These are phyloP conservation scores for Phyllostomus discolor DNA, from an alignment of 2,113 vertebrate species.

Conservation along the genomic window DNA sequence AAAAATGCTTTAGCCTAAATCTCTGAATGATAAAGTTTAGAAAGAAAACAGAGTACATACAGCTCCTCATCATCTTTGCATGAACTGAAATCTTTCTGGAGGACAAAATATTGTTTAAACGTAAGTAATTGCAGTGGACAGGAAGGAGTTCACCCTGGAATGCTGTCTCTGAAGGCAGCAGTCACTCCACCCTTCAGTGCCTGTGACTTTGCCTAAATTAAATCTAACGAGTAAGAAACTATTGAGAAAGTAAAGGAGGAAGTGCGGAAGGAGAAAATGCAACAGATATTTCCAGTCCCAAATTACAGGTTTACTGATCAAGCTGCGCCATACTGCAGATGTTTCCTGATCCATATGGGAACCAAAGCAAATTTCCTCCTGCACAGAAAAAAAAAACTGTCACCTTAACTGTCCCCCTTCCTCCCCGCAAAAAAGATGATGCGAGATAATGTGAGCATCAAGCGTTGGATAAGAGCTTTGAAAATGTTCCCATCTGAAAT, in stretches of 20 bases:
- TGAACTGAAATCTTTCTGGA: conserved; percentile 36
- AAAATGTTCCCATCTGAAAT: not conserved
- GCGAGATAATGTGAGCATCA: conserved; percentile 9
- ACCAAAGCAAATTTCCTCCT: not conserved
- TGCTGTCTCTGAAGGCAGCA: not conserved
- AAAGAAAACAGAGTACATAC: conserved; percentile 43
- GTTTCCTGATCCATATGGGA: not conserved
- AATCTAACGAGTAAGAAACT: conserved; percentile 43
- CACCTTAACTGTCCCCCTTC: not conserved
- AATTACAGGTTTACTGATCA: conserved; percentile 49
- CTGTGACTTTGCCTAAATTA: conserved; percentile 13
- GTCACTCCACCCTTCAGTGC: not conserved
- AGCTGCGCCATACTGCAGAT: conserved; percentile 1
- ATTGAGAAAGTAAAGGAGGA: conserved; percentile 25
- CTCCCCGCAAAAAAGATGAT: not conserved
- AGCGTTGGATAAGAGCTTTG: not conserved
- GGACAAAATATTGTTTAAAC: conserved; percentile 43
- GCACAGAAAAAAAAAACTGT: conserved; percentile 13
- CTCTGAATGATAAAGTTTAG: conserved; percentile 46
- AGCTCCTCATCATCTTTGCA: conserved; percentile 60
- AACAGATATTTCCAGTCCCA: conserved; percentile 39
- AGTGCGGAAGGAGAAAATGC: not conserved
- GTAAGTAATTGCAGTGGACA: conserved; percentile 31
- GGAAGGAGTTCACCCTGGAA: not conserved
- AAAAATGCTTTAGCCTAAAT: conserved; percentile 51